A percentile compares a stretch with the other conserved stretches of the same genome.
Conservation (phyloP, 2,113 vertebrate species). For the Athene noctua region DNA sequence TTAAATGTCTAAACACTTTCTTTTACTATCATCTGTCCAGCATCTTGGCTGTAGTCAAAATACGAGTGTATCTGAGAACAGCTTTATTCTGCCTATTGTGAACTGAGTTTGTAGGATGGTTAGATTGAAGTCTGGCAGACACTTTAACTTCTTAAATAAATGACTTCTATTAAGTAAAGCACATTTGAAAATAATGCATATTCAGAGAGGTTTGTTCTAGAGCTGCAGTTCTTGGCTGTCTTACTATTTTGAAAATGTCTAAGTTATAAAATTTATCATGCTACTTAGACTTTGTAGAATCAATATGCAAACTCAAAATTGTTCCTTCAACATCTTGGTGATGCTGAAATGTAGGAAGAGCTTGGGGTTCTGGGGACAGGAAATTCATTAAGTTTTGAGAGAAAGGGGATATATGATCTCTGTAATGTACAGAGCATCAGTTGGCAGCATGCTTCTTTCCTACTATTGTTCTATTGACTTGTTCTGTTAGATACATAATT, state of each 20-base stretch:
- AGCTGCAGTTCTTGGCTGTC: not conserved
- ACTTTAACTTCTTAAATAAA: not conserved
- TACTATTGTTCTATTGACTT: not conserved
- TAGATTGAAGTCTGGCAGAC: not conserved
- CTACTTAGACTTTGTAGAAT: not conserved
- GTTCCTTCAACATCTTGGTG: not conserved
- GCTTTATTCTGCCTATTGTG: not conserved
- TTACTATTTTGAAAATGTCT: not conserved
- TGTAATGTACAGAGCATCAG: not conserved
- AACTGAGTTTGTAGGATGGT: not conserved
- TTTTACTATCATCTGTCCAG: not conserved
- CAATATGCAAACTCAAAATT: not conserved
- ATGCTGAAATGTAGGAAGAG: not conserved
- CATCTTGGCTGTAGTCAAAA: not conserved
- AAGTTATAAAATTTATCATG: not conserved
- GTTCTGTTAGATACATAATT: not conserved
- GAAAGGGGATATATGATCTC: not conserved
- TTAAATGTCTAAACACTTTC: not conserved
- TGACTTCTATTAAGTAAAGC: fast-evolving
- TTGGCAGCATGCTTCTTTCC: not conserved
- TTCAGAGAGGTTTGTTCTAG: not conserved
- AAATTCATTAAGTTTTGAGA: not conserved
- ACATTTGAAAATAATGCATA: not conserved
- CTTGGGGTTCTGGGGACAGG: not conserved
- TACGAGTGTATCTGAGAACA: not conserved